Base-by-base conservation (phyloP, 2,888 invertebrate genomes). In the Plagodis dolabraria region DNA sequence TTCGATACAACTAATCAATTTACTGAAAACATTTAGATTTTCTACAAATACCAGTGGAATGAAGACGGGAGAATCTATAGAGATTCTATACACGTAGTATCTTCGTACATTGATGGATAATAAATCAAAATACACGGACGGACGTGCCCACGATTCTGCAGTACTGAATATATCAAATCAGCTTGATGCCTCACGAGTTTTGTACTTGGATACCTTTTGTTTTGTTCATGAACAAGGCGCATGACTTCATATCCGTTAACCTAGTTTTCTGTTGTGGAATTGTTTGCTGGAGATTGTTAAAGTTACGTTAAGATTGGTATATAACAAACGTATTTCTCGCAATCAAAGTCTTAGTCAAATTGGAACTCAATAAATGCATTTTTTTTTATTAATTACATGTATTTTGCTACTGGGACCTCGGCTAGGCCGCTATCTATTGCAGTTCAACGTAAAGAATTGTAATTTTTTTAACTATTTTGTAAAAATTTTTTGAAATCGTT, bases 141-240 rank as follows among this genome's bases (percentile, higher is more conserved):
- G 77, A 77, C 79, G 71, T 78, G 80, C 80, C 82, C 87, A 90
- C 89, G 89, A 87, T 88, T 88, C 87, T 83, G 86, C 86, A 80
- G 84, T 69, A 68, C 78, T 78, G 83, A 83, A 87, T 87, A 85
- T 82, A 88, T 89, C 85, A 85, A 88, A 89, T 75, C 91, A 89
- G 92, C 91, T 92, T 91, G 92, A 81, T 85, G 87, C 88, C 92
- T 91, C 92, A 92, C 92, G 92, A 88, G 72, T 76, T 68, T 65
- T 76, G 73, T 70, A 73, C 60, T 61, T 53, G 36, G 42, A 7
- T 47, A 53, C 71, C 87, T 85, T 89, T 89, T 90, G 90, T 90
- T 86, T 87, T 80, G 82, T 69, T 64, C 70, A 68, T 71, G 51
- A 67, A 62, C 58, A 52, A 62, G 69, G 72, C 68, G 67, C 81